Evolutionary conservation across 1,140 invertebrate species (phyloP).

Genomic region (Cotesia glomerata): DNA sequence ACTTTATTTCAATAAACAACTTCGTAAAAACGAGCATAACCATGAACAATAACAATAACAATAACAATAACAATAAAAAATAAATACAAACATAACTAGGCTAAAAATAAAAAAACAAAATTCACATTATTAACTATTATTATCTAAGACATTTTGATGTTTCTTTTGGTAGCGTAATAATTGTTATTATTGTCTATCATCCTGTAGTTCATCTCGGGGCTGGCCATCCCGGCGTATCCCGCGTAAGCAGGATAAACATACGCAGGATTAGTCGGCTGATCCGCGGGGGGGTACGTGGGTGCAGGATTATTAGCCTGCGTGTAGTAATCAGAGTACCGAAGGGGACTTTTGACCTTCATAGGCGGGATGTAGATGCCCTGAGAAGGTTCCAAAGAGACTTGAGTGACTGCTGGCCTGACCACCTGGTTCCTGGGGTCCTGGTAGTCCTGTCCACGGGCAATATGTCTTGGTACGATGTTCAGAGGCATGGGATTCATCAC

Average conservation of each 20-base stretch:
- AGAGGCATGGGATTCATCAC: slow-evolving; percentile 44
- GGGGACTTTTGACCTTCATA: slow-evolving; percentile 34
- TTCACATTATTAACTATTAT: not conserved
- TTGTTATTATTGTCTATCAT: slow-evolving; percentile 37
- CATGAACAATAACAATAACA: no score
- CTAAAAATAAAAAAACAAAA: not conserved
- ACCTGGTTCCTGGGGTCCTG: not conserved
- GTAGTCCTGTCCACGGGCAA: not conserved
- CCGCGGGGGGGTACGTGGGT: no score
- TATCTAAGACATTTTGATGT: slow-evolving; percentile 32
- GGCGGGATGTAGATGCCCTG: slow-evolving; percentile 45
- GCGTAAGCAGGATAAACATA: no score
- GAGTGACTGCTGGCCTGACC: slow-evolving; percentile 40
- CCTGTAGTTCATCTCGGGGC: not conserved
- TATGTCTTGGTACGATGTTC: slow-evolving; percentile 33
- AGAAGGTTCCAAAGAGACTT: slow-evolving; percentile 44
- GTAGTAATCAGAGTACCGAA: slow-evolving; percentile 40
- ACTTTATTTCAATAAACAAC: no score
- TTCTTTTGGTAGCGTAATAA: slow-evolving; percentile 43
- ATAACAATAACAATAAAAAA: not conserved
- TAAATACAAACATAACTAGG: not conserved
- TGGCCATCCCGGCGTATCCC: no score
- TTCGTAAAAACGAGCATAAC: no score
- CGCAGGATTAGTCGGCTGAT: no score
- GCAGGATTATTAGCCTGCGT: no score